phyloP scores from a whole-genome alignment of 2,113 vertebrate genomes.

The Entelurus aequoreus region DNA sequence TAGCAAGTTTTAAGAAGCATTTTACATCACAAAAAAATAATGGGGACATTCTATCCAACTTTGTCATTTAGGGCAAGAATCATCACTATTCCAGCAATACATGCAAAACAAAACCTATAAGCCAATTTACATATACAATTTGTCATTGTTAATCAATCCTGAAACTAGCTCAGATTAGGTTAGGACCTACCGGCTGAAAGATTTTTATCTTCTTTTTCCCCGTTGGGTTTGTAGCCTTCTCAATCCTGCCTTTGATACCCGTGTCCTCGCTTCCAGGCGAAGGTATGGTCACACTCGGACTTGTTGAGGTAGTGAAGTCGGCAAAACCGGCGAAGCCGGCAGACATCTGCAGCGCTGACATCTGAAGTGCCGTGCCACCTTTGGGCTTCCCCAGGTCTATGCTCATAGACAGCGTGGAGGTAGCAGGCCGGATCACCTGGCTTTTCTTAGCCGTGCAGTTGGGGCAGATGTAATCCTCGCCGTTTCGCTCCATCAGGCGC shows the following conservation, averaged over 20 bases:
- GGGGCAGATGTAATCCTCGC: slow-evolving; percentile 96
- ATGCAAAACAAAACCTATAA: background rate
- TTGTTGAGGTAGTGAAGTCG: slow-evolving; percentile 22
- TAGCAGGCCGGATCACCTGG: slow-evolving; percentile 63
- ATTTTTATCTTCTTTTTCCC: slow-evolving; percentile 99
- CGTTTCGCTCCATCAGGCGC: slow-evolving; percentile 88
- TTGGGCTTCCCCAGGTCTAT: slow-evolving; percentile 52
- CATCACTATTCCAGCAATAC: too few relatives aligned
- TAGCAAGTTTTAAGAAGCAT: background rate
- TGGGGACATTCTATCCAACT: background rate
- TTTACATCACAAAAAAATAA: background rate
- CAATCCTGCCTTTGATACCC: slow-evolving; percentile 97
- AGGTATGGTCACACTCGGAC: slow-evolving; percentile 3
- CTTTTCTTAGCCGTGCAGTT: slow-evolving; percentile 88
- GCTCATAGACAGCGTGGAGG: slow-evolving; percentile 56
- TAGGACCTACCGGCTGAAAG: slow-evolving; percentile 87
- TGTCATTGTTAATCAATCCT: too few relatives aligned
- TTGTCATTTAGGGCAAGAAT: background rate
- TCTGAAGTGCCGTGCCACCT: slow-evolving; percentile 9
- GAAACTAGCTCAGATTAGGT: background rate
- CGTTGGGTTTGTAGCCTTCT: slow-evolving; percentile 92
- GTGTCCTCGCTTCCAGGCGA: slow-evolving; percentile 71
- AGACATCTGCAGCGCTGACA: slow-evolving; percentile 5
- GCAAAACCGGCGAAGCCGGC: background rate
- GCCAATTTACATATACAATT: too few relatives aligned